Evolutionary conservation across 23 tunicate genomes (phyloP), one percentile per base, ranked within the genome.

Genomic region (Ascidia mentula): DNA sequence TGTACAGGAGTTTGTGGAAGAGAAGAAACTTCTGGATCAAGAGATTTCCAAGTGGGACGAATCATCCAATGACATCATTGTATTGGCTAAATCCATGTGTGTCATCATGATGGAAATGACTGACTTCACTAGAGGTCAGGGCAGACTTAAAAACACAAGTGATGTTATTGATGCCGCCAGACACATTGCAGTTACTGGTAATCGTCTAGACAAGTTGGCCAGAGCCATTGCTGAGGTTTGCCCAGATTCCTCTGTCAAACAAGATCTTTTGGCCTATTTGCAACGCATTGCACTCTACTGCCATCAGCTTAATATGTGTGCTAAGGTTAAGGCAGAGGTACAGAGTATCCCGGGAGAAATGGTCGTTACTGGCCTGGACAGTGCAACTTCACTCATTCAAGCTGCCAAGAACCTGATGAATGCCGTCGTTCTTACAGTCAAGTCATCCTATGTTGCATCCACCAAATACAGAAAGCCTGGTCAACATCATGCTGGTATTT

Each of bases 321-420:
- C 98, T 30, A 89, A 89, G 75, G 98, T 95, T 32, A 95, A 95
- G 75, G 98, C 98, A 18, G 98, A 95, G 65, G 95, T 95, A 53
- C 95, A 89, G 79, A 89, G 77, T 70, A 95, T 95, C 37, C 79
- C 98, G 65, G 97, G 92, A 6, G 95, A 89, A 77, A 89, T 82
- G 91, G 77, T 95, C 60, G 91, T 95, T 18, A 89, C 98, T 37
- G 95, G 98, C 15, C 82, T 95, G 18, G 98, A 95, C 78, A 83
- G 95, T 32, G 98, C 98, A 34, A 95, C 92, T 0, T 95, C 98
- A 3, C 84, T 94, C 26, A 94, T 94, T 38, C 98, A 95, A 83
- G 98, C 98, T 53, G 98, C 98, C 40, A 95, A 95, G 91, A 95
- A 95, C 79, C 74, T 95, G 95, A 95, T 95, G 98, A 95, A 95